These are phyloP conservation scores for Oryzias celebensis DNA, from an alignment of 2,113 vertebrate genomes.

Conservation along the genomic window DNA sequence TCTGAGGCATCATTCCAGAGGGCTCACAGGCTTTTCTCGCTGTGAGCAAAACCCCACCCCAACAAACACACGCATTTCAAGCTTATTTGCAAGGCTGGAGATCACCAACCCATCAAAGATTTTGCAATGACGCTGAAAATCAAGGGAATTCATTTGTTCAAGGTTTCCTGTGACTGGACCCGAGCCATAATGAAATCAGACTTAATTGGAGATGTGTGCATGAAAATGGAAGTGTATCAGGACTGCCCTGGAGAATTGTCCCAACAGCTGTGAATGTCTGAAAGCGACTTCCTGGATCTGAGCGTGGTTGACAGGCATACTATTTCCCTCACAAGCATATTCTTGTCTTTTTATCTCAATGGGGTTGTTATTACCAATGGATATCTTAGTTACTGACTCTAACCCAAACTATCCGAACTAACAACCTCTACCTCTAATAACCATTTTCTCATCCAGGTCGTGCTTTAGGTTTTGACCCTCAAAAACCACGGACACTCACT, in stretches of 20 bases:
- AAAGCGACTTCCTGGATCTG: slow-evolving; percentile 57
- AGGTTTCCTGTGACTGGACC: slow-evolving; percentile 24
- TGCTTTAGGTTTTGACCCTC: too few relatives aligned
- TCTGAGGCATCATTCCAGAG: slow-evolving; percentile 53
- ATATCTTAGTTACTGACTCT: too few relatives aligned
- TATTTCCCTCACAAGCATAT: slow-evolving; percentile 5
- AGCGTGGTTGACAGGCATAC: slow-evolving; percentile 64
- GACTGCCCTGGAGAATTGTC: slow-evolving; percentile 56
- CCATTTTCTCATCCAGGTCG: too few relatives aligned
- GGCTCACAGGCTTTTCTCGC: slow-evolving; percentile 49
- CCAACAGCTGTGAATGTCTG: slow-evolving; percentile 67
- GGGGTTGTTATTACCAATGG: too few relatives aligned
- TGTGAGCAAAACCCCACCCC: slow-evolving; percentile 58
- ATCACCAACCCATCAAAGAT: slow-evolving; percentile 73
- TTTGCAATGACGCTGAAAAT: slow-evolving; percentile 40
- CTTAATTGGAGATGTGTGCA: slow-evolving; percentile 49
- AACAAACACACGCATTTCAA: slow-evolving; percentile 64
- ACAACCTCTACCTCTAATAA: too few relatives aligned
- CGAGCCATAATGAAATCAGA: slow-evolving; percentile 40
- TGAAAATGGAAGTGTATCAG: slow-evolving; percentile 48
- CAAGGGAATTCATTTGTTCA: slow-evolving; percentile 15
- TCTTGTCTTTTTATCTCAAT: not conserved
- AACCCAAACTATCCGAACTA: too few relatives aligned
- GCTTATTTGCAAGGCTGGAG: slow-evolving; percentile 62
- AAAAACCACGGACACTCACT: too few relatives aligned